Base-by-base conservation (phyloP, 2,797 vertebrate genomes). In the Vipera latastei region DNA sequence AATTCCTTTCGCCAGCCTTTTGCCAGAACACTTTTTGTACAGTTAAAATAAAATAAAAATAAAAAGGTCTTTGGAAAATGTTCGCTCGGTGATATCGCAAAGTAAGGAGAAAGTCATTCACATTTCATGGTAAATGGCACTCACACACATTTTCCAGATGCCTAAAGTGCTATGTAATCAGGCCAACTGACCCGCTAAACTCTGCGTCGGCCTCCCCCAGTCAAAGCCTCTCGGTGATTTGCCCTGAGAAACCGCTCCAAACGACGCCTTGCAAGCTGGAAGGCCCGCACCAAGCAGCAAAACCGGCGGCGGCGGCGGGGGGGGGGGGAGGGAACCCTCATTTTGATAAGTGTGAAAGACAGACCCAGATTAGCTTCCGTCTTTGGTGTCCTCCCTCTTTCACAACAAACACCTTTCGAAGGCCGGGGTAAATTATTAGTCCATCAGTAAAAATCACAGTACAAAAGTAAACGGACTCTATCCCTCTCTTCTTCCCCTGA, bases 121-220 rank as follows among this genome's bases (percentile, higher is more conserved):
- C 93, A 94, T 88, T 96, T 95, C 96, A 86, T 95, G 97, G 96
- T 97, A 97, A 97, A 97, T 97, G 96, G 73, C 87, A 86, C 11
- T 16, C 56, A 2, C 14, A 2, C 25, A 48, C 61, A 18, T 14
- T 12, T 11, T 12, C 22, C 91, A 96, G 97, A 97, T 93, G 96
- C 94, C 92, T 90, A 69, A 95, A 92, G 94, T 96, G 95, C 96
- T 96, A 94, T 94, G 95, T 93, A 96, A 97, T 96, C 95, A 73
- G 57, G 92, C 88, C 48, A 51, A 44, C 92, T 12, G 4, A 12
- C 32, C 26, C 14, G 60, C 91, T 18, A 18, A 4, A 92, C 87
- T 89, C 78, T 38, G 63, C 91, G 14, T 73, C 51, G 4, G 28
- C 25, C 92, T 20, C 6, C 92, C 60, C 26, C 61, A 2, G 91